These are phyloP conservation scores for Neopelma chrysocephalum DNA, from an alignment of 2,797 vertebrate species.

Conservation along the genomic window DNA sequence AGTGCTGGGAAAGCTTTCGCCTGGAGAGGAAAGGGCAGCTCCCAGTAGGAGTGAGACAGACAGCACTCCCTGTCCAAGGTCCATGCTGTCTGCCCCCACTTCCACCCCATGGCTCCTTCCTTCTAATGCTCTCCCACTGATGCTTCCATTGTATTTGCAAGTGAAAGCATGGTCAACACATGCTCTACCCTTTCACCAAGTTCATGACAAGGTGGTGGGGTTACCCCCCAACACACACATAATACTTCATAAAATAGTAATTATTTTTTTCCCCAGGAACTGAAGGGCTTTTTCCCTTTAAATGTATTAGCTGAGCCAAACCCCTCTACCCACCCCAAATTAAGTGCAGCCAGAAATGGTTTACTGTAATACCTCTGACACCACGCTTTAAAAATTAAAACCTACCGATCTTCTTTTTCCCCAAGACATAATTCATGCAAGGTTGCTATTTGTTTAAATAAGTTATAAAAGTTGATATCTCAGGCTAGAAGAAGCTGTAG, in stretches of 20 bases:
- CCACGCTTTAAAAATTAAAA: constrained; percentile 59
- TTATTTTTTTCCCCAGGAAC: not conserved
- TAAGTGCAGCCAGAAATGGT: constrained; percentile 61
- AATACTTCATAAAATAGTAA: not conserved
- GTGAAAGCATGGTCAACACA: not conserved
- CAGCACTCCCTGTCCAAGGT: not conserved
- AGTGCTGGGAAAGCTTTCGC: not conserved
- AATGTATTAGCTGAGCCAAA: not conserved
- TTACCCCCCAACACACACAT: fast-evolving
- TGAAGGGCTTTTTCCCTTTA: constrained; percentile 27
- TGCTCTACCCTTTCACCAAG: not conserved
- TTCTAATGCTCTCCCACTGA: not conserved
- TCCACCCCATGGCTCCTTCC: not conserved
- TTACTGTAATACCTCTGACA: constrained; percentile 7
- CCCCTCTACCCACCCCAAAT: constrained; percentile 15
- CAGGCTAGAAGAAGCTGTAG: constrained; percentile 84
- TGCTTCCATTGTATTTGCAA: not conserved
- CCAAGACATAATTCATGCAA: constrained; percentile 90
- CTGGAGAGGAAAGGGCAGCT: not conserved
- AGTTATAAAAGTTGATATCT: constrained; percentile 88
- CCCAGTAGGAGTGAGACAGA: fast-evolving
- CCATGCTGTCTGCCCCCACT: not conserved
- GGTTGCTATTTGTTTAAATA: constrained; percentile 84
- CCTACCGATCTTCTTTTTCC: constrained; percentile 68
- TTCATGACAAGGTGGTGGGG: not conserved